Conservation (phyloP, 92 coral and sea anemone genomes). For the Zoanthus sansibaricus region DNA sequence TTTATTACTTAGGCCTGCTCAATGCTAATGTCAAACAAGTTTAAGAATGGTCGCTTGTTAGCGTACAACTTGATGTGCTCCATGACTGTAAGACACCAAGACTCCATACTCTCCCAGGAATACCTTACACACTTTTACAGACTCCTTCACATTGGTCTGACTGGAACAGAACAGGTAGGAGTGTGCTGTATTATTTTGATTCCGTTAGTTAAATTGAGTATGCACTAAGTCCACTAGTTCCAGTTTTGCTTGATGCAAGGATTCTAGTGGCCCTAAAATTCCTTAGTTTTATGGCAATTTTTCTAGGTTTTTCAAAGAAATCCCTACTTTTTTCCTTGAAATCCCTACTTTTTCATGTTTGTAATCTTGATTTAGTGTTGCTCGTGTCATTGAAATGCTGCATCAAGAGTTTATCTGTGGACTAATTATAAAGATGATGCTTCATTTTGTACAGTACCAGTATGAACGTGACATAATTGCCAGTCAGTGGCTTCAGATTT, state of each 20-base stretch:
- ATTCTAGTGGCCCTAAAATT: background rate
- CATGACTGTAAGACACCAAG: constrained; percentile 93
- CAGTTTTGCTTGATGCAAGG: background rate
- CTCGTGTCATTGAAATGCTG: no score
- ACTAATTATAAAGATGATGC: no score
- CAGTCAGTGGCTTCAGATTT: no score
- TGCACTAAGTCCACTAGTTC: background rate
- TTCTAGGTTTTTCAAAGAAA: no score
- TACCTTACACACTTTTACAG: constrained; percentile 95
- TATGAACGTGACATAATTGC: no score
- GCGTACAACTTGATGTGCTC: constrained; percentile 92
- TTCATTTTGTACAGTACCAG: no score
- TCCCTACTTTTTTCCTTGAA: no score
- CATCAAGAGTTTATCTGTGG: no score
- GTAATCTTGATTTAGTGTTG: no score
- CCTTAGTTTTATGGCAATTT: no score
- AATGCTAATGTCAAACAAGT: constrained; percentile 83
- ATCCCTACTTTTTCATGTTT: no score
- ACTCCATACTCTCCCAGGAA: constrained; percentile 84
- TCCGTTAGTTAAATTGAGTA: background rate
- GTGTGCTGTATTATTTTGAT: background rate
- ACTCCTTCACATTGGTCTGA: constrained; percentile 92
- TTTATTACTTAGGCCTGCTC: constrained; percentile 79
- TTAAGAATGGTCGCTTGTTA: constrained; percentile 89
- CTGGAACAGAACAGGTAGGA: constrained; percentile 95